These are phyloP conservation scores for Notechis scutatus DNA, from an alignment of 2,113 vertebrate species.

Conservation along the genomic window DNA sequence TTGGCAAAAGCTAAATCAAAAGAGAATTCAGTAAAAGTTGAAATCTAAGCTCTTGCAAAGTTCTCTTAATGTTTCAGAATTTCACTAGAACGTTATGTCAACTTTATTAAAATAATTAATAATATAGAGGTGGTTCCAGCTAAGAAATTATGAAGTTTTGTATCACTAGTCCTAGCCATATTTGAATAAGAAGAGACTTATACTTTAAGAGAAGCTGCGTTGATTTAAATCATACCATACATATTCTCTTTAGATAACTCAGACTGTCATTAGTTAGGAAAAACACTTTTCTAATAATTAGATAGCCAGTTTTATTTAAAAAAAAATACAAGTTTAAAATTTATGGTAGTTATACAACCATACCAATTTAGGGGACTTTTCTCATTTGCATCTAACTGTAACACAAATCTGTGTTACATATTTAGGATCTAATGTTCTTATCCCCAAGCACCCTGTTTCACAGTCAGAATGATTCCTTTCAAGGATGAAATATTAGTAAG, in stretches of 20 bases:
- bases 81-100: background rate
- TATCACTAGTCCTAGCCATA: background rate
- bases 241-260: background rate
- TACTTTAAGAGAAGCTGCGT: background rate
- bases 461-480: background rate
- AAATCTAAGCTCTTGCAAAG: background rate
- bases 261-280: background rate
- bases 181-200: background rate
- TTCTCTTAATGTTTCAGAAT: background rate
- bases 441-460: background rate
- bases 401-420: background rate
- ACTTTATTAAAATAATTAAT: background rate
- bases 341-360: background rate
- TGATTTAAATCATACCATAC: background rate
- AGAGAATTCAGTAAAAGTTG: background rate
- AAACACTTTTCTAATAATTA: background rate
- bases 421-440: background rate
- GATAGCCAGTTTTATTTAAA: background rate
- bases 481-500: background rate
- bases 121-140: background rate
- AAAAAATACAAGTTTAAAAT: background rate
- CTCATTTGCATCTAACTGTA: background rate
- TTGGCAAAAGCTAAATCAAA: background rate
- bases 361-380: background rate
- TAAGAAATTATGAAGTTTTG: background rate